Base-by-base conservation (phyloP, 1,140 invertebrate species). In the Caenorhabditis remanei region DNA sequence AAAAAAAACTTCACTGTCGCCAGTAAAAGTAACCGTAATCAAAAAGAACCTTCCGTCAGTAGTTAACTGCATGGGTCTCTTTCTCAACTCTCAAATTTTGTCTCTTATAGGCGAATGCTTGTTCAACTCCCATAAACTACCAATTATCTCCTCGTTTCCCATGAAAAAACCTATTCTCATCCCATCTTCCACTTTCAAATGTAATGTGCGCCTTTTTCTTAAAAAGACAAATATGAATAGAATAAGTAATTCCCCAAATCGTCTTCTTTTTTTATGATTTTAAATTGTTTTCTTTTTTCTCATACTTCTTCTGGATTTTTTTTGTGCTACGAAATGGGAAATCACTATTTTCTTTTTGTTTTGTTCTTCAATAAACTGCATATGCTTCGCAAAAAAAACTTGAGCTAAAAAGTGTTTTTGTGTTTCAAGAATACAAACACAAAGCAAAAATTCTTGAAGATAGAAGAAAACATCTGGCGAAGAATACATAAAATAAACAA, bases 281-380 rank as follows among this genome's bases (percentile, higher is more conserved):
- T 50, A 4, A 43, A 43, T 48, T 50, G 21, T 79, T 41, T 79
- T 3, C 71, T 14, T 50, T 79, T 14, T 79, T 41, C 71, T 79
- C 5, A 24, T 46, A 32, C 21, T 79, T 79, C 24, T 43, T 79
- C 40, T 24, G n/a, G n/a, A 79, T 53, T 24, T 50, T 79, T 79
- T 13, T 48, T 8, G 61, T 63, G 32, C 21, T 50, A 24, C 46
- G 11, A 50, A 16, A n/a, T 79, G 71, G 71, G 71, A 79, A 79
- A 50, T 50, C 40, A 50, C n/a, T 79, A n/a, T 79, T 50, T 75
- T 50, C 46, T 79, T 79, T 50, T 79, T 79, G 71, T 79, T 79
- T 79, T 79, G 46, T 79, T 79, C 71, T 79, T 50, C 7, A 79
- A 79, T 79, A 79, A 79, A 79, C 71, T 79, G 71, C 71, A 79